phyloP scores from a whole-genome alignment of 1,140 invertebrate species.

The Achatina immaculata region DNA sequence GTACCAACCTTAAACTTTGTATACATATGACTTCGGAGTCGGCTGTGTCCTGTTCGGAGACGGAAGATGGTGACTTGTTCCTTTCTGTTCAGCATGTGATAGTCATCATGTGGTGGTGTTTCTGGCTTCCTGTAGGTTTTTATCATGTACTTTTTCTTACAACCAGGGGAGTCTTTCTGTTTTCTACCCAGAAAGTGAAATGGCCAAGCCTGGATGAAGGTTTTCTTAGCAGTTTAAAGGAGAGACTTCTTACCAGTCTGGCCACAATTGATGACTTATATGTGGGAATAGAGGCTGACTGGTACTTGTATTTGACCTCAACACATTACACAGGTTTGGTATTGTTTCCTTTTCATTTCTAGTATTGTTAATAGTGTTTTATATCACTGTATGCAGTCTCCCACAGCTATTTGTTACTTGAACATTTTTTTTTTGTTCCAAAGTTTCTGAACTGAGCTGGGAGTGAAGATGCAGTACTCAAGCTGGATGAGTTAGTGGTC shows the following conservation, averaged over 20 bases:
- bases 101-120: too few relatives aligned
- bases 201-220: neutral
- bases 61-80: too few relatives aligned
- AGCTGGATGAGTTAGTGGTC: neutral
- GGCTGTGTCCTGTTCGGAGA: too few relatives aligned
- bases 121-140: too few relatives aligned
- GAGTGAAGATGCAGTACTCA: neutral
- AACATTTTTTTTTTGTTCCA: neutral
- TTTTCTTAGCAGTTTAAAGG: neutral
- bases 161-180: neutral
- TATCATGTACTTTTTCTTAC: too few relatives aligned
- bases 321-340: neutral
- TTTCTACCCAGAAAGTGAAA: neutral
- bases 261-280: neutral
- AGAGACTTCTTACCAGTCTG: neutral
- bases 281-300: conserved; percentile 4
- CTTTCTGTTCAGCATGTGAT: too few relatives aligned
- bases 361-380: neutral
- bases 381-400: neutral
- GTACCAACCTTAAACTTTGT: too few relatives aligned
- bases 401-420: neutral
- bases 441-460: neutral
- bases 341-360: neutral
- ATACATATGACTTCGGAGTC: too few relatives aligned
- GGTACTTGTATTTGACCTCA: neutral